These are phyloP conservation scores for Podocnemis expansa DNA, from an alignment of 2,113 vertebrate species.

Conservation along the genomic window DNA sequence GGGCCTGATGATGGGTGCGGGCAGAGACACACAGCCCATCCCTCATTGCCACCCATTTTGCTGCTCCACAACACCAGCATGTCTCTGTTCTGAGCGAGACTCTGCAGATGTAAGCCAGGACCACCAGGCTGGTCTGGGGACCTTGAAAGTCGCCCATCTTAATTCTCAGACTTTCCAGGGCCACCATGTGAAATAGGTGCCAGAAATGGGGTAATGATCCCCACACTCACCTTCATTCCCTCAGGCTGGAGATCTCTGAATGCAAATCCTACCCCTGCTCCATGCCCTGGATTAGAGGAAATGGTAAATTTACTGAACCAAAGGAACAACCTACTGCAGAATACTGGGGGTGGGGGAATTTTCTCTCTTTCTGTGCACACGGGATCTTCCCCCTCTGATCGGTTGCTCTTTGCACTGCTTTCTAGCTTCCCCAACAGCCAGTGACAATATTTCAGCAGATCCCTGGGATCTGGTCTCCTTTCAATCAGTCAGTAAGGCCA, in stretches of 20 bases:
- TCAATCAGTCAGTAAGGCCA: constrained; percentile 31
- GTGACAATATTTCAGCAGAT: constrained; percentile 72
- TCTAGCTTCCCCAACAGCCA: constrained; percentile 57
- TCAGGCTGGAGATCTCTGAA: no score
- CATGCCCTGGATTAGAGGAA: background rate
- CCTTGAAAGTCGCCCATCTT: no score
- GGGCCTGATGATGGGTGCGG: background rate
- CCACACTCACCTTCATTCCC: no score
- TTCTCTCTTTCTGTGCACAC: background rate
- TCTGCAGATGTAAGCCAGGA: no score
- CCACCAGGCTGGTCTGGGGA: no score
- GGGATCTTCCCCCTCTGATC: background rate
- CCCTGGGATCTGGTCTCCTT: constrained; percentile 38
- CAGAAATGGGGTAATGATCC: no score
- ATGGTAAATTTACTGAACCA: accelerated
- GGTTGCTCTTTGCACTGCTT: background rate
- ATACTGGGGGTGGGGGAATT: background rate
- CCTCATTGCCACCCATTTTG: no score
- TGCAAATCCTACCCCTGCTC: background rate
- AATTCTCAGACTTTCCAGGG: no score
- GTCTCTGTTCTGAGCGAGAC: no score
- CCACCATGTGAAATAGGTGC: no score
- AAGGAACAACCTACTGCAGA: no score
- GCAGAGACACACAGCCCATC: background rate
- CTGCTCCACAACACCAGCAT: background rate